Evolutionary conservation across 2,888 invertebrate species (phyloP).

Genomic region (Seira musarum): DNA sequence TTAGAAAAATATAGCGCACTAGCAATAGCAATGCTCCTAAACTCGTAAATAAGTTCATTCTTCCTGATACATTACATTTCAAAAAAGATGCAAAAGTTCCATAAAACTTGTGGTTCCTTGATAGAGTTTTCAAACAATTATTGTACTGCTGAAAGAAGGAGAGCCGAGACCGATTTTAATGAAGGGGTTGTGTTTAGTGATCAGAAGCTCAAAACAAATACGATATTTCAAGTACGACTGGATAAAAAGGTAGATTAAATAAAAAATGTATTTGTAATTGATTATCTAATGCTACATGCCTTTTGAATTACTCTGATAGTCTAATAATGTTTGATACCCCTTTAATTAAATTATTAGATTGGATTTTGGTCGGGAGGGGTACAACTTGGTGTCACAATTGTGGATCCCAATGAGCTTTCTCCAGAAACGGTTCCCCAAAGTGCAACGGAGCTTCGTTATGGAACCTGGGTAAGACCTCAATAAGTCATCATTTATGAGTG

Average conservation of each 20-base stretch:
- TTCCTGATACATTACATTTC: background rate
- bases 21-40: background rate
- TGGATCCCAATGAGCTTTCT: conserved; percentile 78
- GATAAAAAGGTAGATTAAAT: conserved; percentile 84
- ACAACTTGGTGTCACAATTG: conserved; percentile 83
- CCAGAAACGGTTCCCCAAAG: conserved; percentile 79
- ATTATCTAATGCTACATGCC: conserved; percentile 5
- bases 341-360: conserved; percentile 77
- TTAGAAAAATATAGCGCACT: no score
- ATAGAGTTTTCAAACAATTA: conserved; percentile 88
- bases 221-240: conserved; percentile 88
- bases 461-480: conserved; percentile 81
- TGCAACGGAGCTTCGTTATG: conserved; percentile 84
- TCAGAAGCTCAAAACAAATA: conserved; percentile 85
- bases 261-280: background rate
- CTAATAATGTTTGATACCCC: no score
- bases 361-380: conserved; percentile 86
- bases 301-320: no score
- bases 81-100: conserved; percentile 61
- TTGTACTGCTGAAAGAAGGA: conserved; percentile 85
- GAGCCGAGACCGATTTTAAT: conserved; percentile 82
- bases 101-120: conserved; percentile 81
- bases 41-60: background rate
- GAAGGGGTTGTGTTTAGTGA: conserved; percentile 90
- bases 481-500: conserved; percentile 20